Conservation (phyloP, 2,797 vertebrate genomes). For the Parambassis ranga region DNA sequence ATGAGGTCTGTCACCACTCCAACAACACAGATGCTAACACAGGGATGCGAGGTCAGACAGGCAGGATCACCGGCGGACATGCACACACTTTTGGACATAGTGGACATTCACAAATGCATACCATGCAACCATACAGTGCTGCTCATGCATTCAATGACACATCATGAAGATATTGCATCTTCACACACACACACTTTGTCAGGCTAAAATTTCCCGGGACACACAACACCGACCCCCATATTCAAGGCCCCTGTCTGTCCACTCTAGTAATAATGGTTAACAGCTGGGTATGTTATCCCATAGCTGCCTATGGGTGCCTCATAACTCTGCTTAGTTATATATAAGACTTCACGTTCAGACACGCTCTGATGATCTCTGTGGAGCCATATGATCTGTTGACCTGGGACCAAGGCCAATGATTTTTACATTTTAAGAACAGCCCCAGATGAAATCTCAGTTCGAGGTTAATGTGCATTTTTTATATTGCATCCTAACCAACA, state of each 20-base stretch:
- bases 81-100: background rate
- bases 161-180: slow-evolving; percentile 12
- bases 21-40: slow-evolving; percentile 46
- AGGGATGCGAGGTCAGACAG: slow-evolving; percentile 42
- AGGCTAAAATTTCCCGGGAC: slow-evolving; percentile 68
- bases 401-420: slow-evolving; percentile 22
- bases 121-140: background rate
- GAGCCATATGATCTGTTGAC: slow-evolving; percentile 50
- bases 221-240: slow-evolving; percentile 64
- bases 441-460: background rate
- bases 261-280: slow-evolving; percentile 73
- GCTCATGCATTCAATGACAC: background rate
- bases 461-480: background rate
- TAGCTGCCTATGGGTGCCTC: slow-evolving; percentile 40
- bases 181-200: slow-evolving; percentile 40
- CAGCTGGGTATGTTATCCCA: slow-evolving; percentile 74
- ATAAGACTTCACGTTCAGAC: slow-evolving; percentile 68
- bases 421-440: slow-evolving; percentile 6
- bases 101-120: background rate
- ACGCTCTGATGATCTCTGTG: slow-evolving; percentile 37
- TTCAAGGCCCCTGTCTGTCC: slow-evolving; percentile 60
- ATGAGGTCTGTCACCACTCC: slow-evolving; percentile 62
- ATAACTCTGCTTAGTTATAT: slow-evolving; percentile 60
- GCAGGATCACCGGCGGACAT: background rate
- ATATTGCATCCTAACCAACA: background rate